Conservation (phyloP, 2,888 invertebrate species). For the Amiota mariae region DNA sequence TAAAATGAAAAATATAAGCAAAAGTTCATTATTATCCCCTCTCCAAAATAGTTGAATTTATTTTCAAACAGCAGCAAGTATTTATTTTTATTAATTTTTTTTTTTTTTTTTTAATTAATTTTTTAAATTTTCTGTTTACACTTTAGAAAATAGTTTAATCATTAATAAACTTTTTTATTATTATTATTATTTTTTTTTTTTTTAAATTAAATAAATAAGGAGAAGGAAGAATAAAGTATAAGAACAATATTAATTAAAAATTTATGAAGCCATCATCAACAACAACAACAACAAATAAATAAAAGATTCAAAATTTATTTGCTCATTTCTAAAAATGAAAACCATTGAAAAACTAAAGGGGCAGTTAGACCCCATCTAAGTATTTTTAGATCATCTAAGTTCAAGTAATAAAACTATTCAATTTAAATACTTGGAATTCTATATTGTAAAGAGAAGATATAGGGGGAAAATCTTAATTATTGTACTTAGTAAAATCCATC, state of each 20-base stretch:
- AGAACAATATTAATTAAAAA: not conserved
- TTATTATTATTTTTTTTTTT: too few species aligned
- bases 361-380: too few species aligned
- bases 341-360: too few species aligned
- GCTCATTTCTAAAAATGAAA: not conserved
- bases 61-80: conserved; percentile 46
- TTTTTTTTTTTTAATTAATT: conserved; percentile 30
- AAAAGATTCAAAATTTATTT: not conserved
- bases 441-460: too few species aligned
- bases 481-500: too few species aligned
- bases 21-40: conserved; percentile 65
- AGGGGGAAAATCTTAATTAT: too few species aligned
- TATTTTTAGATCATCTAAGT: too few species aligned
- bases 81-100: conserved; percentile 40
- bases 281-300: too few species aligned
- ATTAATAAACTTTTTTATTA: conserved; percentile 27
- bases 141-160: conserved; percentile 21
- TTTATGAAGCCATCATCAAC: not conserved
- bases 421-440: too few species aligned
- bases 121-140: too few species aligned
- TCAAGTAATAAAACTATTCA: too few species aligned
- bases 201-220: conserved; percentile 38
- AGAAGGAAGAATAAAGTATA: conserved; percentile 44
- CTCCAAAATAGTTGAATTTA: conserved; percentile 59
- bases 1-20: conserved; percentile 30